These are phyloP conservation scores for Xanthia icteritia DNA, from an alignment of 2,888 invertebrate genomes.

Conservation along the genomic window DNA sequence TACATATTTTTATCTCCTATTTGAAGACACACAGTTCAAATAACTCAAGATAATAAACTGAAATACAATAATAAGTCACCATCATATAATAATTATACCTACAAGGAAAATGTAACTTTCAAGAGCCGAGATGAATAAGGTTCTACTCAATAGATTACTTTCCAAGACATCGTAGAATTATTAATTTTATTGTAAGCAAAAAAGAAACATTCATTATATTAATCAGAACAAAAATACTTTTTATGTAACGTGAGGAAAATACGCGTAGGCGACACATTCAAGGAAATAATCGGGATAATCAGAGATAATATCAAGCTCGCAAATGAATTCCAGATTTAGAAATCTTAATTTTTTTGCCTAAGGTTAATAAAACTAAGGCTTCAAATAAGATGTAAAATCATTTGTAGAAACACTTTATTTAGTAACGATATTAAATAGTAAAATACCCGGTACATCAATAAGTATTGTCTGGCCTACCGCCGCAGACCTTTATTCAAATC, in stretches of 20 bases:
- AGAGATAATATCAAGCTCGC: constrained; percentile 2
- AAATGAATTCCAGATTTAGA: constrained; percentile 12
- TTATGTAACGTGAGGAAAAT: not conserved
- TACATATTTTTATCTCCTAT: not conserved
- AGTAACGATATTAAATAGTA: not conserved
- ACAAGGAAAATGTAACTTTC: not conserved
- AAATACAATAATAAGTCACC: not conserved
- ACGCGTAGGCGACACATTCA: not conserved
- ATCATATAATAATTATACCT: not conserved
- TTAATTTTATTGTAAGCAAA: constrained; percentile 25
- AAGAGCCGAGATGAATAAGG: constrained; percentile 9
- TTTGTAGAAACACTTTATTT: not conserved
- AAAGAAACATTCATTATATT: constrained; percentile 8
- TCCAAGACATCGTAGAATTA: constrained; percentile 25
- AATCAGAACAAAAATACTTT: constrained; percentile 12
- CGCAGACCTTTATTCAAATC: not conserved
- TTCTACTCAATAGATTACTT: constrained; percentile 23
- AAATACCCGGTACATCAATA: not conserved
- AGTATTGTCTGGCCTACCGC: not conserved
- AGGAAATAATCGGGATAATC: constrained; percentile 9
- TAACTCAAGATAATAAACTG: not conserved
- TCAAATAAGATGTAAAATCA: not conserved
- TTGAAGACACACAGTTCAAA: not conserved
- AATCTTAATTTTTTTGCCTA: not conserved
- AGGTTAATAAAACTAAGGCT: not conserved